phyloP scores from a whole-genome alignment of 2,888 invertebrate species.

The Ceraclea dissimilis region DNA sequence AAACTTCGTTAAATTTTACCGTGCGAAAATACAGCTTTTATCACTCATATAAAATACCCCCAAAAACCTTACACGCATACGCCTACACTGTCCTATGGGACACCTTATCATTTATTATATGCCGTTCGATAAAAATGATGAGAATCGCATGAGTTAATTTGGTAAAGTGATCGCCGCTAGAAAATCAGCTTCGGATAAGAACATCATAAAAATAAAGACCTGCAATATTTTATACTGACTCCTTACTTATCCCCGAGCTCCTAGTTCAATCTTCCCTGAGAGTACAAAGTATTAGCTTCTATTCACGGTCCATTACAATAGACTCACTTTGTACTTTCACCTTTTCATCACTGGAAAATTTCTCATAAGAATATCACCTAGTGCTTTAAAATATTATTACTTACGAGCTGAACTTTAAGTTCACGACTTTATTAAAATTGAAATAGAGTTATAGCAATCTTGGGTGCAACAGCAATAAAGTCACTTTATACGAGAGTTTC shows the following conservation, averaged over 20 bases:
- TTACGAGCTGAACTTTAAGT: background rate
- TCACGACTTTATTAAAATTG: background rate
- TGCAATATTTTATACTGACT: constrained; percentile 21
- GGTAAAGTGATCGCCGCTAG: constrained; percentile 23
- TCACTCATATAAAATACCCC: background rate
- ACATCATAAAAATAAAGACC: constrained; percentile 25
- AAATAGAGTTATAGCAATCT: background rate
- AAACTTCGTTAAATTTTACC: background rate
- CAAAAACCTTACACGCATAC: background rate
- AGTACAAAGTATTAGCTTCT: background rate
- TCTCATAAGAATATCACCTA: background rate
- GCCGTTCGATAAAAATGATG: constrained; percentile 15
- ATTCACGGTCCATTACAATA: background rate
- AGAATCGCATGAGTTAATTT: constrained; percentile 25
- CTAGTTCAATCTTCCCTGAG: background rate
- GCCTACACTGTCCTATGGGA: background rate
- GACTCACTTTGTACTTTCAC: constrained; percentile 1
- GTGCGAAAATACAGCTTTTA: background rate
- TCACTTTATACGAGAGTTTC: background rate
- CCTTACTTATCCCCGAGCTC: background rate
- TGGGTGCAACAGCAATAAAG: background rate
- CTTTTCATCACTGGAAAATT: background rate
- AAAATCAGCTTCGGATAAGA: constrained; percentile 25
- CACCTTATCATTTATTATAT: constrained; percentile 3
- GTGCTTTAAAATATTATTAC: background rate